These are phyloP conservation scores for Cirrhinus mrigala DNA, from an alignment of 2,797 vertebrate genomes.

Conservation along the genomic window DNA sequence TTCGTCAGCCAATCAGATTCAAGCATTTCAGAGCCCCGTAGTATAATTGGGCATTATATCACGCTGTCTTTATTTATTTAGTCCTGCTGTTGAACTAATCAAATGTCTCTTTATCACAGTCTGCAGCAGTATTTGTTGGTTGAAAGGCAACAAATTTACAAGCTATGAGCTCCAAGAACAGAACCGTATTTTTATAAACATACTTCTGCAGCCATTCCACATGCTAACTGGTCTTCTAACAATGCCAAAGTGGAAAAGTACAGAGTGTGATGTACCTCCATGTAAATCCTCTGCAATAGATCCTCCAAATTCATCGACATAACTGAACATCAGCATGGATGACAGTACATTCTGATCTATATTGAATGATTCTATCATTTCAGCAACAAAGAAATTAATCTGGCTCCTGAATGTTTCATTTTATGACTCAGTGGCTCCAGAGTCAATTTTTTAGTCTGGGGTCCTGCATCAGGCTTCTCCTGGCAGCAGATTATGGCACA, in stretches of 20 bases:
- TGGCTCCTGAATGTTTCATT: slow-evolving; percentile 16
- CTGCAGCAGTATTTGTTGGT: neutral
- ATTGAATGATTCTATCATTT: slow-evolving; percentile 19
- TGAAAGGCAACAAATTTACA: neutral
- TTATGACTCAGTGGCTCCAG: slow-evolving; percentile 27
- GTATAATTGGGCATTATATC: neutral
- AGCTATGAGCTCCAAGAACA: neutral
- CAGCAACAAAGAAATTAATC: neutral
- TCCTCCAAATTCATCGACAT: neutral
- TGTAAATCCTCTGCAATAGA: slow-evolving; percentile 1
- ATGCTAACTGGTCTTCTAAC: neutral
- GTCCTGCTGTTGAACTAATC: neutral
- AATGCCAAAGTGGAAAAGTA: neutral
- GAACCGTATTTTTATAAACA: neutral
- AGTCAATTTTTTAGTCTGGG: slow-evolving; percentile 4
- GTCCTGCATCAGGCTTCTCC: slow-evolving; percentile 13
- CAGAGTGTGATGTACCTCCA: neutral
- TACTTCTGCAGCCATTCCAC: neutral
- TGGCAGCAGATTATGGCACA: slow-evolving; percentile 28
- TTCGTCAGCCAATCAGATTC: too few species aligned
- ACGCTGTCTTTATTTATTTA: neutral
- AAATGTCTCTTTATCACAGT: neutral
- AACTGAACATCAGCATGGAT: neutral
- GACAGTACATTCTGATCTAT: neutral
- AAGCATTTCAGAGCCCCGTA: too few species aligned